Evolutionary conservation across 2,888 invertebrate genomes (phyloP).

Genomic region (Caenorhabditis sp.): DNA sequence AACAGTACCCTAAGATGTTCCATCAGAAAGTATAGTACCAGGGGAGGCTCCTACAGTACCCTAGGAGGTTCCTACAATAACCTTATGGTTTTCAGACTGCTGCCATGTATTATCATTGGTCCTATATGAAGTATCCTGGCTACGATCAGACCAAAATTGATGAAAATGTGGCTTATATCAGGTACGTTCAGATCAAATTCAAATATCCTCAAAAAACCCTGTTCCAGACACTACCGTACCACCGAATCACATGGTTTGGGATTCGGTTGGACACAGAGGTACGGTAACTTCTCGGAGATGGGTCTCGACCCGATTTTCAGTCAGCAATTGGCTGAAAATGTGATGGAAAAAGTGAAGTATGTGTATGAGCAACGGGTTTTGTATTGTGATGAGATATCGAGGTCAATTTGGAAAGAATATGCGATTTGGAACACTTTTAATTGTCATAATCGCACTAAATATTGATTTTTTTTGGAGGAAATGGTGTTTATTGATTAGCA

Average conservation of each 20-base stretch:
- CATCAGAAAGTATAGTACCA: no score
- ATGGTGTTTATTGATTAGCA: no score
- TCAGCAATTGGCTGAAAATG: slow-evolving; percentile 18
- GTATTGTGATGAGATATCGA: slow-evolving; percentile 2
- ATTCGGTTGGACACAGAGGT: slow-evolving; percentile 5
- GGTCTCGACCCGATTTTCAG: slow-evolving; percentile 1
- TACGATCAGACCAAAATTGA: slow-evolving; percentile 4
- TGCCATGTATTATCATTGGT: slow-evolving; percentile 31
- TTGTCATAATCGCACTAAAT: background rate
- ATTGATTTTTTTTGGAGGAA: background rate
- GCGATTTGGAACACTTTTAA: background rate
- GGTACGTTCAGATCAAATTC: background rate
- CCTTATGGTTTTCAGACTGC: slow-evolving; percentile 4
- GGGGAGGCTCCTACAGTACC: slow-evolving; percentile 1
- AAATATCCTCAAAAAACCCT: background rate
- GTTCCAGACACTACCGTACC: slow-evolving; percentile 12
- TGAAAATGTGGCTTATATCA: background rate
- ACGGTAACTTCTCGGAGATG: slow-evolving; percentile 6
- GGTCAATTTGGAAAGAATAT: background rate
- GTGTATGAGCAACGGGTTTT: background rate
- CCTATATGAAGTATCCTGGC: slow-evolving; percentile 14
- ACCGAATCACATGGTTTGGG: slow-evolving; percentile 3
- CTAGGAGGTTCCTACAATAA: no score
- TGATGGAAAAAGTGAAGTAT: background rate
- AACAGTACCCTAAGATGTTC: no score